Percentiles rank a stretch among this genome's conserved stretches.
These are phyloP conservation scores for Poicephalus gulielmi DNA, from an alignment of 2,113 vertebrate species.

Conservation along the genomic window DNA sequence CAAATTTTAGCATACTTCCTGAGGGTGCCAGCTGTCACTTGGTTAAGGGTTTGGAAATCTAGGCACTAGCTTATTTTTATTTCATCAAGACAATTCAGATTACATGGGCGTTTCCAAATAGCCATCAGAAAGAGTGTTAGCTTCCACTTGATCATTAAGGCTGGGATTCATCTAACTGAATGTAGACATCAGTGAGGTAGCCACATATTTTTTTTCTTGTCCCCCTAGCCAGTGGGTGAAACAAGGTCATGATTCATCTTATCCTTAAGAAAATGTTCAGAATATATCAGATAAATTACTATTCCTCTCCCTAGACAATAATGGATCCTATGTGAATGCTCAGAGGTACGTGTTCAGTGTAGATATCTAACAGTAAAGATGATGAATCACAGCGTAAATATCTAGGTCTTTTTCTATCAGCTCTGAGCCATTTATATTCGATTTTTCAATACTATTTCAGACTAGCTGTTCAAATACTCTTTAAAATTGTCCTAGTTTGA, in stretches of 20 bases:
- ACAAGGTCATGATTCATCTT: constrained; percentile 2
- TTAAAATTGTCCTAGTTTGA: neutral
- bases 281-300: neutral
- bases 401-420: neutral
- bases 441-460: neutral
- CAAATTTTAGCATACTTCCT: constrained; percentile 50
- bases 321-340: neutral
- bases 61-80: neutral
- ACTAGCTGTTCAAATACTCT: neutral
- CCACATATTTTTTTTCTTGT: neutral
- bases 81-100: constrained; percentile 8
- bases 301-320: neutral
- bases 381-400: neutral
- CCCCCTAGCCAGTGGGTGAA: neutral
- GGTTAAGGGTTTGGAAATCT: constrained; percentile 22
- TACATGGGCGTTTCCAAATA: neutral
- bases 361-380: neutral
- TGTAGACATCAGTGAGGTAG: neutral
- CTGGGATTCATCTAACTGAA: constrained; percentile 4
- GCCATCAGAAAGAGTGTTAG: neutral
- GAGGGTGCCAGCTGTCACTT: constrained; percentile 47
- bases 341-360: neutral
- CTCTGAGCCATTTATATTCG: neutral
- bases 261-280: neutral
- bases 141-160: neutral